These are phyloP conservation scores for Chelidonichthys spinosus DNA, from an alignment of 2,797 vertebrate species.

Conservation along the genomic window DNA sequence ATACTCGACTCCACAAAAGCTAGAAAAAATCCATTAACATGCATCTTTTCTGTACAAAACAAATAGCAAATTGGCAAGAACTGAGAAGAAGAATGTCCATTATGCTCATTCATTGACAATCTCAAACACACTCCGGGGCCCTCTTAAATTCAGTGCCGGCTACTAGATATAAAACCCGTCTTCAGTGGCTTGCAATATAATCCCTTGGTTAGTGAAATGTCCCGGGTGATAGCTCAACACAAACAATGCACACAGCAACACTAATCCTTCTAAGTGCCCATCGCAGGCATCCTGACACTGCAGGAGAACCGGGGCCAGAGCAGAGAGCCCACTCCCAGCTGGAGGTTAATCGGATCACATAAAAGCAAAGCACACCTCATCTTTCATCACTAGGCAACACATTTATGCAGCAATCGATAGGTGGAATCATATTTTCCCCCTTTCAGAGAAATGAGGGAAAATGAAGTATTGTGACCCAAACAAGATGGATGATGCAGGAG, in stretches of 20 bases:
- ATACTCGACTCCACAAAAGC: neutral
- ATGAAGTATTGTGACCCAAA: slow-evolving; percentile 70
- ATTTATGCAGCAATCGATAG: slow-evolving; percentile 80
- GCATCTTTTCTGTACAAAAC: neutral
- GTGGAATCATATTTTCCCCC: slow-evolving; percentile 79
- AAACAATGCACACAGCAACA: slow-evolving; percentile 72
- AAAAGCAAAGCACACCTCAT: slow-evolving; percentile 77
- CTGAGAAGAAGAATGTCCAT: neutral
- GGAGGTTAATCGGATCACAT: slow-evolving; percentile 81
- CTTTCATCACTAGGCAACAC: slow-evolving; percentile 80
- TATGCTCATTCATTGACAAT: neutral
- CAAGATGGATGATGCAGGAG: slow-evolving; percentile 62
- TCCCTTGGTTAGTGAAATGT: slow-evolving; percentile 65
- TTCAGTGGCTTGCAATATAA: slow-evolving; percentile 51
- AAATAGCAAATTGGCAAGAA: neutral
- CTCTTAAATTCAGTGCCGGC: slow-evolving; percentile 48
- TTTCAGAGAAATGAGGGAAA: slow-evolving; percentile 80
- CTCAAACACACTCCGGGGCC: slow-evolving; percentile 5
- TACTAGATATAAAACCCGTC: slow-evolving; percentile 35
- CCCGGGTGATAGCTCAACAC: slow-evolving; percentile 58
- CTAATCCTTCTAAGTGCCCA: slow-evolving; percentile 76
- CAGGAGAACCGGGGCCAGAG: slow-evolving; percentile 47
- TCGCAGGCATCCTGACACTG: slow-evolving; percentile 70
- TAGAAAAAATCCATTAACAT: neutral
- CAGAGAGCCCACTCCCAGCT: slow-evolving; percentile 59